These are phyloP conservation scores for Lepilemur septentrionalis DNA, from an alignment of 2,797 vertebrate species.

Conservation along the genomic window DNA sequence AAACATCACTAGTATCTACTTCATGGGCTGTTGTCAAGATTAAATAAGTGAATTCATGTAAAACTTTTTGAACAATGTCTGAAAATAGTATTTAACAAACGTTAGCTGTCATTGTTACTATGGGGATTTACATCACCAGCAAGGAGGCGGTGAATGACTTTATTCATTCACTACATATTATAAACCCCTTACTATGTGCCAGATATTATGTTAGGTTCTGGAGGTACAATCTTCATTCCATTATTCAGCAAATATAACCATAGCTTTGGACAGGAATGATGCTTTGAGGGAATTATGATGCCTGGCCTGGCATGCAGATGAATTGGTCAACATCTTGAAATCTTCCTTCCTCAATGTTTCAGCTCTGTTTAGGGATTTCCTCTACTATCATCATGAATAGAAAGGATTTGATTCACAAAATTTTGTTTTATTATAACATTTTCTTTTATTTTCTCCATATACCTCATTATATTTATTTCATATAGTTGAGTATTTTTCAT, in stretches of 20 bases:
- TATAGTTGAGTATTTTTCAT: not conserved
- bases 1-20: not conserved
- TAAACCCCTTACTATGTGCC: not conserved
- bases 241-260: slow-evolving; percentile 22
- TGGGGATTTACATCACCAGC: not conserved
- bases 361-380: not conserved
- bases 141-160: slow-evolving; percentile 4
- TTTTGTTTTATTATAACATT: slow-evolving; percentile 11
- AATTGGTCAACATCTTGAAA: not conserved
- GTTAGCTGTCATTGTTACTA: not conserved
- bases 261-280: not conserved
- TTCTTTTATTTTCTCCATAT: not conserved
- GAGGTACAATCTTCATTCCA: not conserved
- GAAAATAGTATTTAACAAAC: slow-evolving; percentile 1
- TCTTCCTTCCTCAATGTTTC: not conserved
- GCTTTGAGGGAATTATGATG: not conserved
- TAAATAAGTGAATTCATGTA: not conserved
- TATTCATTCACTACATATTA: not conserved
- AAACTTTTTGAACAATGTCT: slow-evolving; percentile 11
- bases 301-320: not conserved
- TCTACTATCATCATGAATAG: not conserved
- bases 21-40: not conserved
- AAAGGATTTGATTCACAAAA: slow-evolving; percentile 1
- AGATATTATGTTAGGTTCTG: not conserved
- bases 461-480: not conserved